These are phyloP conservation scores for Pteronotus mesoamericanus DNA, from an alignment of 2,797 vertebrate genomes.

Conservation along the genomic window DNA sequence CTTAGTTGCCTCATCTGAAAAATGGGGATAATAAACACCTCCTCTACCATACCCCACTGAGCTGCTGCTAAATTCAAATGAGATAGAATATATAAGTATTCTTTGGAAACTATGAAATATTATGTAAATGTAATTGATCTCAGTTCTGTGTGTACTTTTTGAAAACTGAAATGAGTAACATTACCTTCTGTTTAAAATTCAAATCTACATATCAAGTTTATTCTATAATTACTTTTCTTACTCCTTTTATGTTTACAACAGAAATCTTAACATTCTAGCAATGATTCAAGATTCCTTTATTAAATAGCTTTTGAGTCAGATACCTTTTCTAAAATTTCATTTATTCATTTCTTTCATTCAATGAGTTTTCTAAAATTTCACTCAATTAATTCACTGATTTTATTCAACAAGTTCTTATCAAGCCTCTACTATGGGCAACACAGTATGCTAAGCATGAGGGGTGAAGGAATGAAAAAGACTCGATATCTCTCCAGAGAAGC, in stretches of 20 bases:
- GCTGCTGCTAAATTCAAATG: background rate
- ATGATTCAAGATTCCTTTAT: background rate
- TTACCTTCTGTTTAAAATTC: conserved; percentile 11
- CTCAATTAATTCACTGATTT: background rate
- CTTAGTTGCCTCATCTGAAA: background rate
- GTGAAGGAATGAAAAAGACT: background rate
- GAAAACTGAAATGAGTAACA: conserved; percentile 12
- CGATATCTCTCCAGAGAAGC: background rate
- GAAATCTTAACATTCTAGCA: conserved; percentile 25
- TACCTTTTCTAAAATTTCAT: background rate
- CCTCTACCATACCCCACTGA: background rate
- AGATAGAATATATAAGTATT: background rate
- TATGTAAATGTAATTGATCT: background rate
- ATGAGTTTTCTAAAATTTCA: background rate
- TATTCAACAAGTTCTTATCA: background rate
- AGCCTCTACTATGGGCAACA: background rate
- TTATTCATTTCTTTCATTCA: conserved; percentile 20
- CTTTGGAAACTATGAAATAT: background rate
- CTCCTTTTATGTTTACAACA: conserved; percentile 40
- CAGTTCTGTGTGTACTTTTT: background rate
- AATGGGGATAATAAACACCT: background rate
- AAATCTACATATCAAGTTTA: background rate
- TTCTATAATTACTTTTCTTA: conserved; percentile 34
- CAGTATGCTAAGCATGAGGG: background rate
- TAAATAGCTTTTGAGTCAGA: background rate